Evolutionary conservation across 2,888 invertebrate species (phyloP), one percentile per base, ranked within the genome.

Genomic region (Pheosia gnoma): DNA sequence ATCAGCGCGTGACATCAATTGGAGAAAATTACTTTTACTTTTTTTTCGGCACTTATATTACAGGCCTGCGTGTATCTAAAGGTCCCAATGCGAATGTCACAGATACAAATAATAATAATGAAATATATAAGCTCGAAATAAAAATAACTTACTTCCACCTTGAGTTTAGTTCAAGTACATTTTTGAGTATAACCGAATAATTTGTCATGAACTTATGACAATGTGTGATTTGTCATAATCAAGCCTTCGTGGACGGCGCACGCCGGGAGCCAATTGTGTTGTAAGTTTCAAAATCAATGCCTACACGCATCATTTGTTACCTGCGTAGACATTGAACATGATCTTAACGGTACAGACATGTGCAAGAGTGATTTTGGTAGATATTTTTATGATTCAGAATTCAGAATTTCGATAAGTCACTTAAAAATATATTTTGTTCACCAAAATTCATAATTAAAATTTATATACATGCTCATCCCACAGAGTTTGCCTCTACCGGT

Each of bases 121-220:
- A n/a, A 4, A 13, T 13, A n/a, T 13, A 25, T 13, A 49, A 49
- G 49, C 49, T 49, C 7, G 4, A 25, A 2, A 25, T 9, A 51
- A 47, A 0, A 39, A 67, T 69, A 60, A 58, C 69, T 66, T 56
- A 61, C 45, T 25, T 45, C 61, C 38, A 53, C 52, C 54, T 61
- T 59, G 57, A 60, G 47, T 66, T 71, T 71, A 77, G 75, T 75
- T 79, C 79, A 79, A 74, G 74, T 66, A 52, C 69, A 61, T 56
- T 61, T 11, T 43, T 43, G 10, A 9, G 43, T 8, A 43, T 43
- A 10, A 43, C 43, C 43, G 43, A 11, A 59, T 65, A 61, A 74
- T 75, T 71, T 71, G 63, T 75, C 71, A 72, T 63, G 67, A 69
- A 69, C 63, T 63, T 51, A 51, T 51, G 51, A 51, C 51, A 51